A percentile compares a stretch with the other conserved stretches of the same genome.
Evolutionary conservation across 2,113 vertebrate genomes (phyloP).

Genomic region (Isurus oxyrinchus): DNA sequence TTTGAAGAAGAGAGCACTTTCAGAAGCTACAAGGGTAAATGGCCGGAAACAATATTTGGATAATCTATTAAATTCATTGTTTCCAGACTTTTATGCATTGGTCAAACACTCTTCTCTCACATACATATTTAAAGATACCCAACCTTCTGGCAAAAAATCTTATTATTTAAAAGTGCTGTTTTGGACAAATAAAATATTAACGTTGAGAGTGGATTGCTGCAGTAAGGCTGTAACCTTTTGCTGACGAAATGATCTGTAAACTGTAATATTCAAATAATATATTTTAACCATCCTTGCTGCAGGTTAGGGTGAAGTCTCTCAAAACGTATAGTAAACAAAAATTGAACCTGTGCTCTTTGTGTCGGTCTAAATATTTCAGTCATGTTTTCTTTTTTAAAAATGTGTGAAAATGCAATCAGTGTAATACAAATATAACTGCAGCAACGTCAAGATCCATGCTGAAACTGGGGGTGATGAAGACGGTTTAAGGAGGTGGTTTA

Average conservation of each 20-base stretch:
- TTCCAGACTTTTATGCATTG: background rate
- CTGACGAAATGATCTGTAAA: background rate
- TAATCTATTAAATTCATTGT: background rate
- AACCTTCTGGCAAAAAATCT: background rate
- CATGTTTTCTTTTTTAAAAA: background rate
- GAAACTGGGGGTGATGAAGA: no score
- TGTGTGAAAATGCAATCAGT: background rate
- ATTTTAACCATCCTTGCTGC: background rate
- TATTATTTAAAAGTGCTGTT: background rate
- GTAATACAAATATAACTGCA: no score
- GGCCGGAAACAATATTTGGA: background rate
- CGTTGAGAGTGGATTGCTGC: background rate
- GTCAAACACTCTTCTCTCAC: background rate
- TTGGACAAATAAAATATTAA: background rate
- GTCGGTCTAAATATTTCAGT: background rate
- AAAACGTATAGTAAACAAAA: background rate
- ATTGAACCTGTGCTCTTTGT: background rate
- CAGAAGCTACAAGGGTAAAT: background rate
- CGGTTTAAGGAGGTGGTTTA: background rate
- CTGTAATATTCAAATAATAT: background rate
- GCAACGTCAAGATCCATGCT: background rate
- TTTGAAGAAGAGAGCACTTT: background rate
- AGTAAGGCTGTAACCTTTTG: background rate
- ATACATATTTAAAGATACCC: background rate
- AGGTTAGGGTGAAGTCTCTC: background rate